phyloP scores from a whole-genome alignment of 1,140 invertebrate genomes.

The Drosophila serrata region DNA sequence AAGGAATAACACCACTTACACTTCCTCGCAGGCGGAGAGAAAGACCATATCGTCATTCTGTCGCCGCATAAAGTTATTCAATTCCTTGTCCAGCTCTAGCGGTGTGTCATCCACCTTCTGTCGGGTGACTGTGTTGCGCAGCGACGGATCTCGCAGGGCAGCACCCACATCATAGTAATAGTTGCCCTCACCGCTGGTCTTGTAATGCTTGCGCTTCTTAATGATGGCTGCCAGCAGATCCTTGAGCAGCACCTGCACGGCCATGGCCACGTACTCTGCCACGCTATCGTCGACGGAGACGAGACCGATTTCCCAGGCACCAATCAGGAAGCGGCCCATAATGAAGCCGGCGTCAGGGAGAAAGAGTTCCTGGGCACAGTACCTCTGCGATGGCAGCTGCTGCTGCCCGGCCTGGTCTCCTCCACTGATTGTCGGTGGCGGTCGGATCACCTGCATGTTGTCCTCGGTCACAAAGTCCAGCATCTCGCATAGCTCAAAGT shows the following conservation, averaged over 20 bases:
- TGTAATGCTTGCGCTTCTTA: slow-evolving; percentile 90
- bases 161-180: slow-evolving; percentile 91
- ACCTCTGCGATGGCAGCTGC: slow-evolving; percentile 84
- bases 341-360: slow-evolving; percentile 92
- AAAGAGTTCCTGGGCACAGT: slow-evolving; percentile 89
- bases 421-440: slow-evolving; percentile 47
- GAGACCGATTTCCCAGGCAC: slow-evolving; percentile 93
- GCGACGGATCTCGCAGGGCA: slow-evolving; percentile 74
- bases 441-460: slow-evolving; percentile 73
- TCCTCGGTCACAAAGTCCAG: slow-evolving; percentile 86
- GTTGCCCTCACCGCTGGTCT: slow-evolving; percentile 87
- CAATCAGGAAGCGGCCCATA: slow-evolving; percentile 91
- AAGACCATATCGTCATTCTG: slow-evolving; percentile 85
- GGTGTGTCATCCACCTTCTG: slow-evolving; percentile 85
- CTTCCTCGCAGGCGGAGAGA: slow-evolving; percentile 81
- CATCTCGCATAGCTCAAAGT: slow-evolving; percentile 88
- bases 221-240: slow-evolving; percentile 91
- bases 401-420: slow-evolving; percentile 64
- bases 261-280: slow-evolving; percentile 90
- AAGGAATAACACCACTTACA: slow-evolving; percentile 44
- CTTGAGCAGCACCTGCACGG: slow-evolving; percentile 91
- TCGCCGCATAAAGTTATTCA: slow-evolving; percentile 85
- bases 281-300: slow-evolving; percentile 92
- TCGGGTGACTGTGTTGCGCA: slow-evolving; percentile 78
- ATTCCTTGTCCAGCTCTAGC: slow-evolving; percentile 86